A percentile compares a stretch with the other conserved stretches of the same genome.
Evolutionary conservation across 2,888 invertebrate species (phyloP).

Genomic region (Brachynemurus nebulosus): DNA sequence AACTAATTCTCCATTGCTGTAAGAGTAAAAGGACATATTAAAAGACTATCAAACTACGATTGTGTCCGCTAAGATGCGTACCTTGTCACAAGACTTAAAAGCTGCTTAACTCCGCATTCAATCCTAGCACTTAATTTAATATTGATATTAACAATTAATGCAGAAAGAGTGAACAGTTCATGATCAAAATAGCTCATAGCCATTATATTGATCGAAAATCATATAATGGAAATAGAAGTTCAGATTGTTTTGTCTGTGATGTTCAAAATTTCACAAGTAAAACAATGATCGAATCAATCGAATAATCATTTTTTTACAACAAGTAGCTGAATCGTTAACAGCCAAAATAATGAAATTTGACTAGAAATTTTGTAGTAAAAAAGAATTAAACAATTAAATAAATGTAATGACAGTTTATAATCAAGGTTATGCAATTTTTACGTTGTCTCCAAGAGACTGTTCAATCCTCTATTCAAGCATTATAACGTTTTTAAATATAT

Average conservation of each 20-base stretch:
- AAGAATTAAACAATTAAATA: background rate
- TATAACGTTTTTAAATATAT: too few species aligned
- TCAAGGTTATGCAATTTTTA: background rate
- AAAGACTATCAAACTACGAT: background rate
- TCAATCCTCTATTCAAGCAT: background rate
- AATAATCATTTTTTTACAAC: too few species aligned
- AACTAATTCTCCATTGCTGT: slow-evolving; percentile 29
- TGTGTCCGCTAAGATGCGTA: slow-evolving; percentile 15
- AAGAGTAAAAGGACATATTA: slow-evolving; percentile 11
- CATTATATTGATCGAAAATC: slow-evolving; percentile 9
- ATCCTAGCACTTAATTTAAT: slow-evolving; percentile 28
- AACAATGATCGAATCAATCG: too few species aligned
- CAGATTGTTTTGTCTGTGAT: too few species aligned
- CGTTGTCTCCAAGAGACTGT: background rate
- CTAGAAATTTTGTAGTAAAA: background rate
- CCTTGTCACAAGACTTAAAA: slow-evolving; percentile 28
- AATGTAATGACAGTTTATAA: background rate
- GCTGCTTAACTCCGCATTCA: slow-evolving; percentile 31
- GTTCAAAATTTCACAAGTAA: too few species aligned
- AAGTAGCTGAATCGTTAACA: too few species aligned
- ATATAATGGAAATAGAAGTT: too few species aligned
- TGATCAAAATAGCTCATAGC: slow-evolving; percentile 12
- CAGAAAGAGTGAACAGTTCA: slow-evolving; percentile 29
- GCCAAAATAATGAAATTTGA: too few species aligned
- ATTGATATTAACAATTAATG: slow-evolving; percentile 28